Evolutionary conservation across 2,888 invertebrate genomes (phyloP).

Genomic region (Sarcophaga subvicina): DNA sequence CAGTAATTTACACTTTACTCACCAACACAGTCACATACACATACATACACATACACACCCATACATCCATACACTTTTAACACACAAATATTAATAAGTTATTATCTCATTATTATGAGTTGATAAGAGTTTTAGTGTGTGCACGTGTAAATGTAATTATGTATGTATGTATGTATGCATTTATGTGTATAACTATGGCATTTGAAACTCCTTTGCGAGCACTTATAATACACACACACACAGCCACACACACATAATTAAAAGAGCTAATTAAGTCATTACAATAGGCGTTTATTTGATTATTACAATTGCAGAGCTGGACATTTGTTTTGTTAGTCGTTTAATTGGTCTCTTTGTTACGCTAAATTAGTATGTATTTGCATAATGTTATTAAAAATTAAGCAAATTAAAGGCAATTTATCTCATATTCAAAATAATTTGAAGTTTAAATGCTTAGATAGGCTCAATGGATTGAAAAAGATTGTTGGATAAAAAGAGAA

Average conservation of each 20-base stretch:
- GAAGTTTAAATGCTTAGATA: no score
- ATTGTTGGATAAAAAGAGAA: no score
- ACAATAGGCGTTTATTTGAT: conserved; percentile 28
- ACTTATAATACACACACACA: not conserved
- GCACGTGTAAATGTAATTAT: no score
- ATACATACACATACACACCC: not conserved
- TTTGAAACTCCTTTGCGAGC: not conserved
- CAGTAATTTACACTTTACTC: conserved; percentile 7
- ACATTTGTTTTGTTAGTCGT: not conserved
- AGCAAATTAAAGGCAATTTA: not conserved
- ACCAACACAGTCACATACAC: not conserved
- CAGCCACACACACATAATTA: not conserved
- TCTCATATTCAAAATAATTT: no score
- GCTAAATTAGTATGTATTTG: not conserved
- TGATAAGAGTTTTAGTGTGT: conserved; percentile 7
- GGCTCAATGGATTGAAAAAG: no score
- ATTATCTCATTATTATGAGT: conserved; percentile 23
- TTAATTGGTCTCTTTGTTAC: not conserved
- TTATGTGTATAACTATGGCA: not conserved
- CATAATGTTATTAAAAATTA: not conserved
- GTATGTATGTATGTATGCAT: no score
- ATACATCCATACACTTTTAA: not conserved
- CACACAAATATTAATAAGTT: conserved; percentile 38
- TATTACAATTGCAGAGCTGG: conserved; percentile 23
- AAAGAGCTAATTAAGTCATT: conserved; percentile 39